These are phyloP conservation scores for Caradrina kadenii DNA, from an alignment of 2,888 invertebrate genomes.

Conservation along the genomic window DNA sequence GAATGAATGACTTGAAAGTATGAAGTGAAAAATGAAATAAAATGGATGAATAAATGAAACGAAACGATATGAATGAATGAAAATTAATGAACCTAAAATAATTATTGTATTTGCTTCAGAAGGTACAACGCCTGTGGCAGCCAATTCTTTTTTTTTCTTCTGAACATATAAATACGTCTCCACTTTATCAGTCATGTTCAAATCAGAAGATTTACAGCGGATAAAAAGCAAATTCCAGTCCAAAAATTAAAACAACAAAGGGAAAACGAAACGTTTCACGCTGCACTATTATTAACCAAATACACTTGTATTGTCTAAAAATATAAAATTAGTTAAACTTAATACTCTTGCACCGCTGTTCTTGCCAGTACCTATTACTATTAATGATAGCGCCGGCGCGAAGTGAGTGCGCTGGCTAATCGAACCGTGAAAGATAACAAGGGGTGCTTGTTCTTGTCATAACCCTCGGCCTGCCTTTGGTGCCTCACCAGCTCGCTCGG, in stretches of 20 bases:
- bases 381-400: conserved; percentile 67
- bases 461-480: conserved; percentile 50
- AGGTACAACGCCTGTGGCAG: too few relatives aligned
- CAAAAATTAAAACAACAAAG: too few relatives aligned
- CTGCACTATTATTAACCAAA: too few relatives aligned
- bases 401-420: conserved; percentile 68
- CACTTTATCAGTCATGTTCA: too few relatives aligned
- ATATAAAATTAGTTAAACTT: background rate
- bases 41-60: too few relatives aligned
- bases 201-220: background rate
- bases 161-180: too few relatives aligned
- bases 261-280: too few relatives aligned
- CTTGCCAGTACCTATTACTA: conserved; percentile 64
- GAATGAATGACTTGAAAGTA: background rate
- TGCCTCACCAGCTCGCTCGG: conserved; percentile 21
- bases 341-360: background rate
- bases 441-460: conserved; percentile 58
- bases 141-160: too few relatives aligned
- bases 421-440: conserved; percentile 77
- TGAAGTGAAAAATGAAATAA: too few relatives aligned
- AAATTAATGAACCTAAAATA: too few relatives aligned
- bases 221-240: background rate
- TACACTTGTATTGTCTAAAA: background rate
- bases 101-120: too few relatives aligned
- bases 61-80: too few relatives aligned